Percentiles rank a stretch among this genome's conserved stretches.
Conservation (phyloP, 2,888 invertebrate genomes). For the Ischnus inquisitorius region DNA sequence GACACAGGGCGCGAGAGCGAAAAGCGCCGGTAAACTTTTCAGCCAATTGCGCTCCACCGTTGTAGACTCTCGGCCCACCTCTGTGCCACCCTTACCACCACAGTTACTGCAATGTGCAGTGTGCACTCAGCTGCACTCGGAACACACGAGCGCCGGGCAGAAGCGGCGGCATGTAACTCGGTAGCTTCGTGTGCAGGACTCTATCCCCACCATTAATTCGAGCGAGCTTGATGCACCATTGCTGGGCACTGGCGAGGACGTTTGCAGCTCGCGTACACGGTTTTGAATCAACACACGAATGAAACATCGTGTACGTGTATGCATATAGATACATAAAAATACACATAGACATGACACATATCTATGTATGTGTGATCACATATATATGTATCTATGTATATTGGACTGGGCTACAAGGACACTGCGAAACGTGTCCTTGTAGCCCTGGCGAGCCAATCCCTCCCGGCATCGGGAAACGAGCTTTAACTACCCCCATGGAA, state of each 20-base stretch:
- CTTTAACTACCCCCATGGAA: slow-evolving; percentile 43
- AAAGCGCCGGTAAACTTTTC: slow-evolving; percentile 48
- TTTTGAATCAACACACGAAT: not conserved
- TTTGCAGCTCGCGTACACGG: not conserved
- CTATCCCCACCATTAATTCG: slow-evolving; percentile 3
- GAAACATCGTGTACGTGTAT: not conserved
- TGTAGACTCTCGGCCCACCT: slow-evolving; percentile 1
- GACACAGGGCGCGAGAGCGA: slow-evolving; percentile 22
- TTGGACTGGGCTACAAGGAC: slow-evolving; percentile 15
- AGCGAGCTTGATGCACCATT: not conserved
- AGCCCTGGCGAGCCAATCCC: not conserved
- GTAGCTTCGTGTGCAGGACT: slow-evolving; percentile 2
- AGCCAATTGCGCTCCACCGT: slow-evolving; percentile 48
- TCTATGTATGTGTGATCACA: not conserved
- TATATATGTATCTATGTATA: not conserved
- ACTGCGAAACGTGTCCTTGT: slow-evolving; percentile 10
- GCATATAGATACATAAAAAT: not conserved
- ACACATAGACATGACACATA: not conserved
- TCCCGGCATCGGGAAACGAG: not conserved
- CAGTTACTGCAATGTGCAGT: slow-evolving; percentile 2
- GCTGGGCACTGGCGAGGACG: slow-evolving; percentile 8
- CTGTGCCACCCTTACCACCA: slow-evolving; percentile 17
- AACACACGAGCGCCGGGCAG: slow-evolving; percentile 14
- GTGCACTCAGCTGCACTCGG: slow-evolving; percentile 19
- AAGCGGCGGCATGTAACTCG: not conserved